Percentiles rank a stretch among this genome's conserved stretches.
These are phyloP conservation scores for Phoxinus phoxinus DNA, from an alignment of 2,113 vertebrate genomes.

Conservation along the genomic window DNA sequence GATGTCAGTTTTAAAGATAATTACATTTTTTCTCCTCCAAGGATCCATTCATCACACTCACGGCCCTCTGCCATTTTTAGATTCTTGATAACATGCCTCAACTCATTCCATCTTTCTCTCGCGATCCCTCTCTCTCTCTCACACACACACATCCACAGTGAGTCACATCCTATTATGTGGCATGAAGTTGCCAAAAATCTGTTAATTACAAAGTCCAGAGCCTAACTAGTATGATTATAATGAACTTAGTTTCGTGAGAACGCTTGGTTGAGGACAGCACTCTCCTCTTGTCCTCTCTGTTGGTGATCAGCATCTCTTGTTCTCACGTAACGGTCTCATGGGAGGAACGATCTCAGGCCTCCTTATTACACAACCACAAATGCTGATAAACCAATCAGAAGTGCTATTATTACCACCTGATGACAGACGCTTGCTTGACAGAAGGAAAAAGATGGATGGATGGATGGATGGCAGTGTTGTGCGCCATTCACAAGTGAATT, in stretches of 20 bases:
- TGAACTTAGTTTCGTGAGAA: not conserved
- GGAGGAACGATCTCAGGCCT: not conserved
- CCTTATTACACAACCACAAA: not conserved
- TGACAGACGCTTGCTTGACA: slow-evolving; percentile 27
- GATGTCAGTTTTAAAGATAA: slow-evolving; percentile 29
- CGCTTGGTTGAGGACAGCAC: not conserved
- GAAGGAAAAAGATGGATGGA: slow-evolving; percentile 38
- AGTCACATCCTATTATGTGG: not conserved
- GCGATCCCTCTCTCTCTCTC: not conserved
- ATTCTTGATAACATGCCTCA: slow-evolving; percentile 47
- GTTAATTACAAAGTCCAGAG: slow-evolving; percentile 18
- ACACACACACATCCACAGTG: not conserved
- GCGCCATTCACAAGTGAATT: not conserved
- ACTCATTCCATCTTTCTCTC: slow-evolving; percentile 17
- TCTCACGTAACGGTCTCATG: not conserved
- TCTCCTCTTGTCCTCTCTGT: not conserved
- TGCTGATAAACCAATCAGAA: slow-evolving; percentile 17
- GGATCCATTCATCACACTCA: slow-evolving; percentile 23
- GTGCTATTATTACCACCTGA: slow-evolving; percentile 4
- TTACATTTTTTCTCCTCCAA: slow-evolving; percentile 28
- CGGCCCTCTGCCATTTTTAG: slow-evolving; percentile 35
- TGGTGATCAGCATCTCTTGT: slow-evolving; percentile 22
- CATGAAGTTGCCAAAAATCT: not conserved
- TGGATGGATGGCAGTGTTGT: not conserved
- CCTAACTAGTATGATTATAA: slow-evolving; percentile 18